Evolutionary conservation across 2,888 invertebrate species (phyloP).

Genomic region (Plutella xylostella): DNA sequence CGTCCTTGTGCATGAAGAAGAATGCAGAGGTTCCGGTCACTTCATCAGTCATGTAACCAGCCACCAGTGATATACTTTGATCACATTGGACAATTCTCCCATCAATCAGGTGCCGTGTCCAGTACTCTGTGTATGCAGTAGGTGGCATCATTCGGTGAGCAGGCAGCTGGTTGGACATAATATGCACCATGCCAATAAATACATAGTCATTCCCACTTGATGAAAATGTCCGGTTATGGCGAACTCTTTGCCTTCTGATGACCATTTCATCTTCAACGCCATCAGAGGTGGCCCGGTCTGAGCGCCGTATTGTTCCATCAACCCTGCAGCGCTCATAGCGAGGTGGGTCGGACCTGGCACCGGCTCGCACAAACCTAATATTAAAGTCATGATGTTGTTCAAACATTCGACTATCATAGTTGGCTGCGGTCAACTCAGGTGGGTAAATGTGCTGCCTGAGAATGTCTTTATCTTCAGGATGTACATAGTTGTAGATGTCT

Average conservation of each 20-base stretch:
- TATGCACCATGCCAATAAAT: constrained; percentile 79
- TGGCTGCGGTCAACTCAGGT: constrained; percentile 51
- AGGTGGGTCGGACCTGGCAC: constrained; percentile 78
- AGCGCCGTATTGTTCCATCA: constrained; percentile 72
- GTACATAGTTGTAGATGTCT: constrained; percentile 85
- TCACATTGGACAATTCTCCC: constrained; percentile 92
- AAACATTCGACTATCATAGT: constrained; percentile 35
- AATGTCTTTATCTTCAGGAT: constrained; percentile 84
- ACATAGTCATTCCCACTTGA: constrained; percentile 74
- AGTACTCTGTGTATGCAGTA: constrained; percentile 83
- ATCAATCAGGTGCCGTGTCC: constrained; percentile 89
- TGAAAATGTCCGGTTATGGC: constrained; percentile 59
- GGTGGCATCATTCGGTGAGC: constrained; percentile 70
- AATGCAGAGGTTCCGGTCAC: constrained; percentile 90
- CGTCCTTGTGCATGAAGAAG: constrained; percentile 90
- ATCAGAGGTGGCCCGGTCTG: constrained; percentile 69
- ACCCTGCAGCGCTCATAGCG: constrained; percentile 78
- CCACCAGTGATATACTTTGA: constrained; percentile 88
- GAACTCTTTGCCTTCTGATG: constrained; percentile 61
- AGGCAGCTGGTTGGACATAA: constrained; percentile 71
- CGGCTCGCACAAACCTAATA: constrained; percentile 73
- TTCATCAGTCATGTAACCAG: constrained; percentile 91
- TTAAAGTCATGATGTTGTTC: constrained; percentile 69
- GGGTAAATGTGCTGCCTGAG: constrained; percentile 77
- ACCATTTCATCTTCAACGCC: constrained; percentile 62